Percentiles rank a stretch among this genome's conserved stretches.
phyloP scores from a whole-genome alignment of 2,113 vertebrate genomes.

The Phalacrocorax brasilianus region DNA sequence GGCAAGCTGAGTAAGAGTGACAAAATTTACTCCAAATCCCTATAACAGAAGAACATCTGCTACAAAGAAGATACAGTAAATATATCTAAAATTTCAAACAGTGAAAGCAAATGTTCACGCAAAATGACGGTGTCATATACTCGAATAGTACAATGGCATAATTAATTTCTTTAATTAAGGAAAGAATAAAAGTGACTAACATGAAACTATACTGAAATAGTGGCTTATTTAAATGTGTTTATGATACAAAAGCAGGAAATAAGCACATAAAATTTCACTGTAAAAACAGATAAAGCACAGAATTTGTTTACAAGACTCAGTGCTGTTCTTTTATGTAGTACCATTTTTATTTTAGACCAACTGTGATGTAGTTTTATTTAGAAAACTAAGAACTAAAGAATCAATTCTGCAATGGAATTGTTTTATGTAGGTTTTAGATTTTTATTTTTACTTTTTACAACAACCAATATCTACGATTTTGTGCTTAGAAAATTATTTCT shows the following conservation, averaged over 20 bases:
- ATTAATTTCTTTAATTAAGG: conserved; percentile 7
- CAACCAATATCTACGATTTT: background rate
- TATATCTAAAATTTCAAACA: background rate
- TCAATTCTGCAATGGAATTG: background rate
- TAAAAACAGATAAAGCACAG: background rate
- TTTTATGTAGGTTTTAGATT: background rate
- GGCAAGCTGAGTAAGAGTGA: background rate
- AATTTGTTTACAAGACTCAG: background rate
- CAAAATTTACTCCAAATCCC: background rate
- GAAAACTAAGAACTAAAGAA: background rate
- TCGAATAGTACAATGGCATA: background rate
- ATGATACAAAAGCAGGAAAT: background rate
- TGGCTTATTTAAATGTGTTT: background rate
- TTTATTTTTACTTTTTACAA: background rate
- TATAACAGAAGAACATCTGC: background rate
- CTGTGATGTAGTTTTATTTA: background rate
- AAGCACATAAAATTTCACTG: background rate
- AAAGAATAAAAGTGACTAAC: background rate
- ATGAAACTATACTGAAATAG: background rate
- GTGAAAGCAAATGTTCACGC: background rate
- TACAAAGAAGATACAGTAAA: background rate
- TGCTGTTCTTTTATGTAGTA: background rate
- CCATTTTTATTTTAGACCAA: background rate
- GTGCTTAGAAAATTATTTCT: background rate
- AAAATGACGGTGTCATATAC: background rate